Evolutionary conservation across 2,113 vertebrate species (phyloP).

Genomic region (Callorhinus ursinus): DNA sequence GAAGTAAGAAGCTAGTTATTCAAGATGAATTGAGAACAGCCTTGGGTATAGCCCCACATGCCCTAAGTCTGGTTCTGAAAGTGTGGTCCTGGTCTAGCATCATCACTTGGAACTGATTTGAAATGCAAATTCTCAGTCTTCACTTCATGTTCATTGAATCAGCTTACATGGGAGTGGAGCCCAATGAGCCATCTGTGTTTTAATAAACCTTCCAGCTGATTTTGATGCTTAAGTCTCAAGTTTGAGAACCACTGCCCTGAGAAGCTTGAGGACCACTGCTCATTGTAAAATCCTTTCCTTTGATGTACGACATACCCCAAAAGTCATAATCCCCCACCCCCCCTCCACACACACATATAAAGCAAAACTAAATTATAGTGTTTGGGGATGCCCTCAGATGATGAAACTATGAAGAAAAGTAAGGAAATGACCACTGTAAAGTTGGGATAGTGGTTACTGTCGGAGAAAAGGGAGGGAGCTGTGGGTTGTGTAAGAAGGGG

Average conservation of each 20-base stretch:
- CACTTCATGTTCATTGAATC: not conserved
- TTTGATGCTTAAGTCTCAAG: not conserved
- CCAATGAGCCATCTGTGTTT: not conserved
- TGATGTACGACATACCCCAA: not conserved
- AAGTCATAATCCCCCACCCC: not conserved
- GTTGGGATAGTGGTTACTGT: not conserved
- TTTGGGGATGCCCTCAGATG: not conserved
- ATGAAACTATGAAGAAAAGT: not conserved
- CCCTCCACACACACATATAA: not conserved
- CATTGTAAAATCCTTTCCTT: not conserved
- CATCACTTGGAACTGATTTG: not conserved
- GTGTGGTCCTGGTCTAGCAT: not conserved
- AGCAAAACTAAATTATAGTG: not conserved
- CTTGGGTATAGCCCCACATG: not conserved
- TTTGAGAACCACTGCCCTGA: not conserved
- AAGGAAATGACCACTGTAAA: not conserved
- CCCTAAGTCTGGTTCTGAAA: not conserved
- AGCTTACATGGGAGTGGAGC: not conserved
- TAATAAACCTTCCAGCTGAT: not conserved
- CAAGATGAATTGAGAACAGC: not conserved
- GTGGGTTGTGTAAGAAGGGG: not conserved
- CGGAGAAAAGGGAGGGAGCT: not conserved
- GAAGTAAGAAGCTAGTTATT: not conserved
- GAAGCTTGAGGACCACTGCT: not conserved
- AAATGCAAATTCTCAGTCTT: not conserved